Conservation (phyloP, 2,888 invertebrate genomes). For the Drosophila kambysellisi region DNA sequence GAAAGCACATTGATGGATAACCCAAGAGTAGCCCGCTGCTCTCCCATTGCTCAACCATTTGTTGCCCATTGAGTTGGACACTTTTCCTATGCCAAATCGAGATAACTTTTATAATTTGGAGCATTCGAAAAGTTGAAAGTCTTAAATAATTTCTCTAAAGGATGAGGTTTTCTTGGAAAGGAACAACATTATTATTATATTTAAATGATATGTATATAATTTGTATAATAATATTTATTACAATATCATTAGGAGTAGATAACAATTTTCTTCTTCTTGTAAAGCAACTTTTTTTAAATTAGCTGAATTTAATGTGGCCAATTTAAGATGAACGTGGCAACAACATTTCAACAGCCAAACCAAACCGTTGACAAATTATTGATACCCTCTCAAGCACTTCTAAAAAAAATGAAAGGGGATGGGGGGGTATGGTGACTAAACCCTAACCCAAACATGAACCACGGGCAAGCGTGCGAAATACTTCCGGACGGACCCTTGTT, state of each 20-base stretch:
- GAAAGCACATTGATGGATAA: constrained; percentile 31
- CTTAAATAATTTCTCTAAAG: neutral
- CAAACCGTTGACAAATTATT: constrained; percentile 19
- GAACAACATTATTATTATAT: too few species aligned
- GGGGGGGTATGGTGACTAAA: neutral
- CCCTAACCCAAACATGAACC: constrained; percentile 19
- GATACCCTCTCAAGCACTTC: constrained; percentile 12
- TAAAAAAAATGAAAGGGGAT: neutral
- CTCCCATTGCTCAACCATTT: neutral
- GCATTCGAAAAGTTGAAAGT: neutral
- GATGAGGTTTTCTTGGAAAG: too few species aligned
- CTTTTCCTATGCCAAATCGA: neutral
- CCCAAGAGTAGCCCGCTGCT: constrained; percentile 5
- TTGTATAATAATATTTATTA: neutral
- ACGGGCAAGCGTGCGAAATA: constrained; percentile 67
- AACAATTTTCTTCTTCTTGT: neutral
- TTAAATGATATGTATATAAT: neutral
- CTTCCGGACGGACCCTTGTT: constrained; percentile 49
- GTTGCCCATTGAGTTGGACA: neutral
- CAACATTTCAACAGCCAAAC: neutral
- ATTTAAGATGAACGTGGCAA: neutral
- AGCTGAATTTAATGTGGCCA: neutral
- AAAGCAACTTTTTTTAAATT: neutral
- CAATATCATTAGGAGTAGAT: neutral
- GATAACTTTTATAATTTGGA: neutral